Evolutionary conservation across 2,113 vertebrate genomes (phyloP).

Genomic region (Anser cygnoides): DNA sequence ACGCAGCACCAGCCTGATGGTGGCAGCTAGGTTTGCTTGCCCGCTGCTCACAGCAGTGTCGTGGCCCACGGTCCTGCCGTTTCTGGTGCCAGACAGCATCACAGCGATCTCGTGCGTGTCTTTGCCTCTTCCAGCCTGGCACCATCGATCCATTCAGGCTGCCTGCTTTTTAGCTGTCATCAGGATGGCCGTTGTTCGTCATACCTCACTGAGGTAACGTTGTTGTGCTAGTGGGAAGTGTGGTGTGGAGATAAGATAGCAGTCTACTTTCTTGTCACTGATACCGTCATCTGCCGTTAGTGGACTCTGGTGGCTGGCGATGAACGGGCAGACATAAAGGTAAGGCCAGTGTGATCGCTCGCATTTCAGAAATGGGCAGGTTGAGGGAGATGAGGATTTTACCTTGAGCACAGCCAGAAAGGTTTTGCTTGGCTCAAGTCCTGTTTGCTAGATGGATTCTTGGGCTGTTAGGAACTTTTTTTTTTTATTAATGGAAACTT

Average conservation of each 20-base stretch:
- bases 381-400: not conserved
- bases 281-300: not conserved
- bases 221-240: not conserved
- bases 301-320: not conserved
- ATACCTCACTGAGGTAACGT: not conserved
- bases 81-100: not conserved
- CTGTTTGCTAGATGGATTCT: not conserved
- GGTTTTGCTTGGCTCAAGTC: not conserved
- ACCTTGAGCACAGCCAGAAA: not conserved
- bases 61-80: not conserved
- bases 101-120: rapidly evolving
- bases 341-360: not conserved
- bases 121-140: not conserved
- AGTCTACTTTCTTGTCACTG: not conserved
- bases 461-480: not conserved
- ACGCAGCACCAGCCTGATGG: rapidly evolving
- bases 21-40: not conserved
- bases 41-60: not conserved
- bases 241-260: not conserved
- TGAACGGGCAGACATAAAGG: not conserved
- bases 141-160: not conserved
- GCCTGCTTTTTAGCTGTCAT: not conserved
- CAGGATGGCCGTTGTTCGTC: not conserved
- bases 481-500: not conserved
- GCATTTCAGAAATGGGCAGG: not conserved